Evolutionary conservation across 1,140 invertebrate genomes (phyloP), one percentile per base, ranked within the genome.

Genomic region (Drosophila setifemur): DNA sequence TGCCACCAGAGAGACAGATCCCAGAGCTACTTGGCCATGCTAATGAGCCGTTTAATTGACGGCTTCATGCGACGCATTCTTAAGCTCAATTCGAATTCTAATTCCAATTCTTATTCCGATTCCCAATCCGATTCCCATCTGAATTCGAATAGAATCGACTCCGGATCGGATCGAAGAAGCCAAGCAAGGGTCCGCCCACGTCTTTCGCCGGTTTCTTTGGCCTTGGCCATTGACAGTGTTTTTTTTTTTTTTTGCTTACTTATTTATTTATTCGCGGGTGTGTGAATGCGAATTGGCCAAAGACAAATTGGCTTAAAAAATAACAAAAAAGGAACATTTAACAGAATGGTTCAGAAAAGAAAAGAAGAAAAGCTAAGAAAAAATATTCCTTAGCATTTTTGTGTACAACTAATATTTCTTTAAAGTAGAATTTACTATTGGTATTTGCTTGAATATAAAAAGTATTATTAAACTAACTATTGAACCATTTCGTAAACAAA

Each of bases 261-360:
- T 18, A 40, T 29, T n/a, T 31, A 2, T 33, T 16, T 48, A 4
- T 31, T n/a, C n/a, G n/a, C n/a, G n/a, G n/a, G n/a, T n/a, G n/a
- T n/a, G n/a, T n/a, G n/a, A n/a, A 25, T 21, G 19, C 8, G 14
- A 16, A 19, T 35, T 69, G 60, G 42, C 44, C 52, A 53, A 37
- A 44, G 25, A 33, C 63, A 83, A 74, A 85, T 83, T 82, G 73
- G 73, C 63, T 69, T 77, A 68, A 9, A 26, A 28, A 40, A 31
- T 6, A n/a, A 18, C 23, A 31, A 60, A 21, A 63, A 42, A 28
- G 19, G 21, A 23, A 16, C 12, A 16, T 49, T 12, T 39, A 11
- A 5, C 21, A 11, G 0, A 16, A 9, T 16, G 14, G 12, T 4
- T 47, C n/a, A n/a, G n/a, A n/a, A n/a, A n/a, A n/a, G n/a, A n/a